A percentile compares a stretch with the other conserved stretches of the same genome.
Evolutionary conservation across 1,140 invertebrate genomes (phyloP).

Genomic region (Caenorhabditis inopinata): DNA sequence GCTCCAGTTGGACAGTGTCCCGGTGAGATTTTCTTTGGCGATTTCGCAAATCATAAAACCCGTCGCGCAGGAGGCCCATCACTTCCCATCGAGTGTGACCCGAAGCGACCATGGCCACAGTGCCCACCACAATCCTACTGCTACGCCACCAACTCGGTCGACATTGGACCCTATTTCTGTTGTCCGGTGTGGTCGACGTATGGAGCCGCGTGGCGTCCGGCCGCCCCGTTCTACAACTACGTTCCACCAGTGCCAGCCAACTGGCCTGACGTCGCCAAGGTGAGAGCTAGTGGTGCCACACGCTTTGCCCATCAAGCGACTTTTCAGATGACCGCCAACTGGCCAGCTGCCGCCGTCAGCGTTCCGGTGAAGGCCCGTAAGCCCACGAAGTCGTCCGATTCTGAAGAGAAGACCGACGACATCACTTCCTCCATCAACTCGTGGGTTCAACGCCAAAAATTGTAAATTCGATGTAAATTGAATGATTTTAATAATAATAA

Average conservation of each 20-base stretch:
- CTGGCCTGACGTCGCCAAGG: conserved; percentile 52
- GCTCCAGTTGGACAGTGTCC: conserved; percentile 56
- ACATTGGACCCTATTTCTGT: conserved; percentile 66
- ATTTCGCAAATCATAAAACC: too few species aligned
- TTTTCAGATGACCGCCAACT: conserved; percentile 50
- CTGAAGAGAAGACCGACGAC: background rate
- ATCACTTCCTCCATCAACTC: conserved; percentile 9
- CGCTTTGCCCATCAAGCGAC: too few species aligned
- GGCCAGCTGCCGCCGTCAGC: conserved; percentile 57
- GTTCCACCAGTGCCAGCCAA: conserved; percentile 57
- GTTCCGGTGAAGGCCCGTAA: conserved; percentile 52
- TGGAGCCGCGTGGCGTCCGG: conserved; percentile 64
- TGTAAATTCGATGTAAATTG: background rate
- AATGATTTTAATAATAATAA: too few species aligned
- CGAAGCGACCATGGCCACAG: conserved; percentile 65
- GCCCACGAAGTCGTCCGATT: background rate
- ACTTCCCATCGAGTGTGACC: conserved; percentile 64
- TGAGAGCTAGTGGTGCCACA: background rate
- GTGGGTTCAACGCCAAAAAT: conserved; percentile 22
- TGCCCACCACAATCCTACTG: conserved; percentile 66
- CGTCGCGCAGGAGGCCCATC: conserved; percentile 56
- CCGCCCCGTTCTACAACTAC: conserved; percentile 66
- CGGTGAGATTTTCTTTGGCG: background rate
- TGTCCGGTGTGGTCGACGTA: conserved; percentile 66
- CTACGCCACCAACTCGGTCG: conserved; percentile 65